phyloP scores from a whole-genome alignment of 2,113 vertebrate species.

The Dryoscopus gambensis region DNA sequence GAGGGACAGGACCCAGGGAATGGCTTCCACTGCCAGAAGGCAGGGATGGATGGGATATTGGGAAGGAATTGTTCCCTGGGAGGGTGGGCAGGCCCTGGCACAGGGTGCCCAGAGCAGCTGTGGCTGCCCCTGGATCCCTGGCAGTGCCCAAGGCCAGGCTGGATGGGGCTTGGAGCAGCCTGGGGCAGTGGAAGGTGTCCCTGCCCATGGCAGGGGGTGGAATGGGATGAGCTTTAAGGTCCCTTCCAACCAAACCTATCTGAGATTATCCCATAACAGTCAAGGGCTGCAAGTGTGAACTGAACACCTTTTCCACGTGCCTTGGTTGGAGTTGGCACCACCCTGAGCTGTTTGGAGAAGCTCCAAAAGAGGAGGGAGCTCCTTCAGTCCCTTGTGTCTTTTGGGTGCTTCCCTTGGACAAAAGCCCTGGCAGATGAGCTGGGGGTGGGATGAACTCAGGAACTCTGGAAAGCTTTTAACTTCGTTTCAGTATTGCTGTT shows the following conservation, averaged over 20 bases:
- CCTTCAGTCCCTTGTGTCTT: not conserved
- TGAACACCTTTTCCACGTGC: not conserved
- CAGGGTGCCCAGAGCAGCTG: not conserved
- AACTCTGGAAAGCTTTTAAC: not conserved
- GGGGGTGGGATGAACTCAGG: not conserved
- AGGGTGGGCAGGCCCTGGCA: fast-evolving
- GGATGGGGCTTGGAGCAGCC: not conserved
- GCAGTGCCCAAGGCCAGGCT: not conserved
- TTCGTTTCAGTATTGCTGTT: fast-evolving
- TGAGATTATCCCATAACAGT: not conserved
- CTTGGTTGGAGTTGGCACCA: not conserved
- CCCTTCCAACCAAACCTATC: not conserved
- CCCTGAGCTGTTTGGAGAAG: not conserved
- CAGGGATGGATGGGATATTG: fast-evolving
- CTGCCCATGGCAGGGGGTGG: not conserved
- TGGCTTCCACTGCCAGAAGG: not conserved
- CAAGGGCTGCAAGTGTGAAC: not conserved
- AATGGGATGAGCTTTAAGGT: fast-evolving
- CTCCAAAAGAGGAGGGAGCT: not conserved
- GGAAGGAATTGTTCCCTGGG: fast-evolving
- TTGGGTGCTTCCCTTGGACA: not conserved
- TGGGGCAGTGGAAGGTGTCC: not conserved
- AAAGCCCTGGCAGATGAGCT: not conserved
- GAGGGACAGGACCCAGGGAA: not conserved
- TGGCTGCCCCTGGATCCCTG: not conserved